phyloP scores from a whole-genome alignment of 2,797 vertebrate species.

The Vespertilio murinus region DNA sequence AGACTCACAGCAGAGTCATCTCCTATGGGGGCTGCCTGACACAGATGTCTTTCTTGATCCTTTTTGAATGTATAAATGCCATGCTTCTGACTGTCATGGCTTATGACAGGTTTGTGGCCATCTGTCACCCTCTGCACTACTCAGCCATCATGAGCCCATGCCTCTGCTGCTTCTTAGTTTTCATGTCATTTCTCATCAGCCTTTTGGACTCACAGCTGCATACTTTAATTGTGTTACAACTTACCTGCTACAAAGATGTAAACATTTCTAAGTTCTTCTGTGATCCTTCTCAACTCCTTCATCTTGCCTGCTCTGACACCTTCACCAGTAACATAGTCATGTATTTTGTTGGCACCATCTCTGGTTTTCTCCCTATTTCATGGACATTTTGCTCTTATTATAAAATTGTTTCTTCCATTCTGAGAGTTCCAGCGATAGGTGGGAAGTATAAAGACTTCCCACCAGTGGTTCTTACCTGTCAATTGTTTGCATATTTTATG shows the following conservation, averaged over 20 bases:
- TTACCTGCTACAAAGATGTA: background rate
- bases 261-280: slow-evolving; percentile 36
- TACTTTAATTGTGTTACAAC: background rate
- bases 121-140: no score
- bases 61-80: no score
- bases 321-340: background rate
- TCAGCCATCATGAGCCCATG: no score
- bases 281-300: slow-evolving; percentile 9
- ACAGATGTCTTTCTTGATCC: no score
- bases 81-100: no score
- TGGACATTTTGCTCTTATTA: slow-evolving; percentile 65
- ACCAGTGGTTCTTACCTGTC: slow-evolving; percentile 65
- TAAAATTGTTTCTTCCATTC: slow-evolving; percentile 47
- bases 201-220: background rate
- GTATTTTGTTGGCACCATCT: background rate
- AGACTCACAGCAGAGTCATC: no score
- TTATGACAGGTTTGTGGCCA: no score
- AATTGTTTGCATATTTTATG: slow-evolving; percentile 49
- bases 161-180: no score
- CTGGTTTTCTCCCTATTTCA: background rate
- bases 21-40: no score
- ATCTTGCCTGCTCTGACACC: background rate
- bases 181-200: background rate
- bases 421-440: slow-evolving; percentile 2
- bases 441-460: slow-evolving; percentile 66